These are phyloP conservation scores for Aplysina aerophoba DNA, from an alignment of 37 sponge, comb jelly and placozoan genomes.

Conservation along the genomic window DNA sequence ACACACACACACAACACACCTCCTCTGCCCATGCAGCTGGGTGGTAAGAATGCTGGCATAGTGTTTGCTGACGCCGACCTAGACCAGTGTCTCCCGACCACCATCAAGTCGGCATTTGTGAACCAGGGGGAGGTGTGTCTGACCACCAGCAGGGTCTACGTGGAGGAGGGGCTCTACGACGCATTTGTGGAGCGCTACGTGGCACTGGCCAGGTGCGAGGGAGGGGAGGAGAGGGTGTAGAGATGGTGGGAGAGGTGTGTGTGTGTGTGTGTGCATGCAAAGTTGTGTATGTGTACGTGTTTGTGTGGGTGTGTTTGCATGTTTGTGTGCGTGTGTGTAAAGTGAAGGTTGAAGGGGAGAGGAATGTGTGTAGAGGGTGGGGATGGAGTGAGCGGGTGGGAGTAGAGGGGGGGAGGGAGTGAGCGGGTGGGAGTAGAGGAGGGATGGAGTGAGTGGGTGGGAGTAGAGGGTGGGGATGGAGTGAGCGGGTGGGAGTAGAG, in stretches of 20 bases:
- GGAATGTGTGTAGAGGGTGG: too few relatives aligned
- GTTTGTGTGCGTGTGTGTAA: too few relatives aligned
- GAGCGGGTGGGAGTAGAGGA: too few relatives aligned
- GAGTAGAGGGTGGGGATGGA: too few relatives aligned
- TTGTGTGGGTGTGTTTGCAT: too few relatives aligned
- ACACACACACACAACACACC: conserved; percentile 21
- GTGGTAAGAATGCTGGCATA: conserved; percentile 92
- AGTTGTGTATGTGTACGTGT: too few relatives aligned
- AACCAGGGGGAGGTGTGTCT: conserved; percentile 96
- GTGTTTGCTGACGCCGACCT: conserved; percentile 84
- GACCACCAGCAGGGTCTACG: conserved; percentile 86
- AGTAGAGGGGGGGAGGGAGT: too few relatives aligned
- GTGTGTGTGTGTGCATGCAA: too few relatives aligned
- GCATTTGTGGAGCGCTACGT: conserved; percentile 75
- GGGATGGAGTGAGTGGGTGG: too few relatives aligned
- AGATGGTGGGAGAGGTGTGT: too few relatives aligned
- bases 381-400: not conserved
- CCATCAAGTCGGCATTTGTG: conserved; percentile 77
- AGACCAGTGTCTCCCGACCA: conserved; percentile 82
- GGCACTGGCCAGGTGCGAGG: conserved; percentile 71
- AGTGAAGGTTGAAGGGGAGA: too few relatives aligned
- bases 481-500: too few relatives aligned
- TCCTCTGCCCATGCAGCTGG: conserved; percentile 57
- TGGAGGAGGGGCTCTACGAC: conserved; percentile 78
- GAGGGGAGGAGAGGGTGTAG: not conserved